These are phyloP conservation scores for Ceyx erithaca DNA, from an alignment of 2,797 vertebrate species.

Conservation along the genomic window DNA sequence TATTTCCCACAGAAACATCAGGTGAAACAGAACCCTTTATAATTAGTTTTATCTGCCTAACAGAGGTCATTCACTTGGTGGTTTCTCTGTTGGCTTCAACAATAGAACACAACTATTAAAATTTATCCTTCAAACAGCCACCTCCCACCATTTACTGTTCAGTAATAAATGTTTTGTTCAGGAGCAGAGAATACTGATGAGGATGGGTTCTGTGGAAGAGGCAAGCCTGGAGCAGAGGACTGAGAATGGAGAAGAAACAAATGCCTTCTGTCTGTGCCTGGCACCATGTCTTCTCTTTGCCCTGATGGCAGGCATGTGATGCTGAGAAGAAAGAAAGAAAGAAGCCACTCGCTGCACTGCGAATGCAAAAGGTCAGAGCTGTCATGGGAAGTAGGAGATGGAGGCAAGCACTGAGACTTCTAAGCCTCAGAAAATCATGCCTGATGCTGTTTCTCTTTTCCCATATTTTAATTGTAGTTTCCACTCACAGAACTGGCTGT, in stretches of 20 bases:
- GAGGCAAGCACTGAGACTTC: background rate
- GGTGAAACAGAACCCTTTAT: background rate
- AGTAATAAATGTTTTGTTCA: background rate
- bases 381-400: background rate
- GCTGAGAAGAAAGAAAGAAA: conserved; percentile 7
- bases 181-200: background rate
- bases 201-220: background rate
- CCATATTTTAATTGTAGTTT: background rate
- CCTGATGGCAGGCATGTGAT: conserved; percentile 22
- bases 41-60: background rate
- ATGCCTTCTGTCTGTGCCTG: conserved; percentile 25
- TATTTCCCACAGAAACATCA: background rate
- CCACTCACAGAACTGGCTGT: background rate
- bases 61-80: background rate
- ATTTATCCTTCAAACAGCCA: background rate
- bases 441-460: background rate
- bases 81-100: background rate
- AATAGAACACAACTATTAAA: background rate
- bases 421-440: background rate
- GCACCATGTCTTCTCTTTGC: conserved; percentile 18
- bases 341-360: background rate
- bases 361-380: background rate
- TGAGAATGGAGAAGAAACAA: background rate
- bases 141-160: background rate
- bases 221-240: background rate